A percentile compares a stretch with the other conserved stretches of the same genome.
Evolutionary conservation across 1,140 invertebrate species (phyloP).

Genomic region (Drosophila rufa): DNA sequence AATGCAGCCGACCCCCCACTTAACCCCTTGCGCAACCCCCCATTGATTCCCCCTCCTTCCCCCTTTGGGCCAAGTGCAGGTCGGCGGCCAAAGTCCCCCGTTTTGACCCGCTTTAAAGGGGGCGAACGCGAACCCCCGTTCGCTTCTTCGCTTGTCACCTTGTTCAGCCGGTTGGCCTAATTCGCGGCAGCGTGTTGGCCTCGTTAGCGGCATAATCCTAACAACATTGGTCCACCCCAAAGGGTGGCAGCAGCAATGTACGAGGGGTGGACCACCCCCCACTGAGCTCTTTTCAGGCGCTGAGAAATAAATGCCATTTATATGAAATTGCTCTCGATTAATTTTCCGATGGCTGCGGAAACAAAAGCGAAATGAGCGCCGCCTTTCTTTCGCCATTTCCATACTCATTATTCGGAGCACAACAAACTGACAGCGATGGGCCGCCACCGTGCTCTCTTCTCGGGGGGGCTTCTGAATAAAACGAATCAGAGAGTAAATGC

Average conservation of each 20-base stretch:
- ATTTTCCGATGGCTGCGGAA: constrained; percentile 53
- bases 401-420: neutral
- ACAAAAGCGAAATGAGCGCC: constrained; percentile 38
- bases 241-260: too few species aligned
- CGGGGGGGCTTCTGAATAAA: constrained; percentile 20
- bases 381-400: constrained; percentile 18
- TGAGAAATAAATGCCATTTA: constrained; percentile 63
- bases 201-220: constrained; percentile 74
- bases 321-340: constrained; percentile 71
- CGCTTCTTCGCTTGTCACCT: constrained; percentile 13
- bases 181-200: constrained; percentile 58
- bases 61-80: constrained; percentile 10
- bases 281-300: constrained; percentile 23
- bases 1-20: constrained; percentile 10
- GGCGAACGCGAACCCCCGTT: neutral
- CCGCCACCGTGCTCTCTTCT: neutral
- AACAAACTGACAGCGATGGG: constrained; percentile 23
- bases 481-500: constrained; percentile 60
- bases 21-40: constrained; percentile 28
- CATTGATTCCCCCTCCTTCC: constrained; percentile 20
- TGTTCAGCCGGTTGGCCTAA: constrained; percentile 58
- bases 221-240: constrained; percentile 34
- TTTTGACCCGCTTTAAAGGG: constrained; percentile 25
- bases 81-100: constrained; percentile 22
- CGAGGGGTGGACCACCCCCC: neutral